Evolutionary conservation across 1,140 invertebrate genomes (phyloP).

Genomic region (Cheumatopsyche charites): DNA sequence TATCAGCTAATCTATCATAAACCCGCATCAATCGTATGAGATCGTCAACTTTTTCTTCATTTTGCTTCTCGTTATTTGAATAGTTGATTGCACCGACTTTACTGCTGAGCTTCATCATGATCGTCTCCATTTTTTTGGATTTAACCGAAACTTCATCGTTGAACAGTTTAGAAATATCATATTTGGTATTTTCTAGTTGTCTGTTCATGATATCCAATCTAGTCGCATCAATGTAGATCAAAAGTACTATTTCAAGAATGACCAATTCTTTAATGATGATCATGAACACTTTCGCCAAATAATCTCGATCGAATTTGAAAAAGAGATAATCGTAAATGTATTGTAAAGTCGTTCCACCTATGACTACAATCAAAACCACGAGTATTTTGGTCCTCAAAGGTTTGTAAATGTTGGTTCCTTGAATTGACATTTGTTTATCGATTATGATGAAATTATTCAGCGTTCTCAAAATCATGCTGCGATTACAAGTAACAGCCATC

Average conservation of each 20-base stretch:
- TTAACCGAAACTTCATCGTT: constrained; percentile 35
- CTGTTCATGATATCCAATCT: constrained; percentile 41
- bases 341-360: background rate
- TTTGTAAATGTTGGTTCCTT: constrained; percentile 35
- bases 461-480: constrained; percentile 41
- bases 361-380: background rate
- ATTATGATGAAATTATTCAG: constrained; percentile 45
- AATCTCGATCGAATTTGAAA: background rate
- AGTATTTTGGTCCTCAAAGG: constrained; percentile 36
- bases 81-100: background rate
- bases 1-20: constrained; percentile 44
- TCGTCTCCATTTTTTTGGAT: constrained; percentile 24
- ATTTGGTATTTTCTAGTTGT: constrained; percentile 41
- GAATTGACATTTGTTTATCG: constrained; percentile 40
- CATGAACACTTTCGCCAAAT: constrained; percentile 22
- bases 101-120: constrained; percentile 28
- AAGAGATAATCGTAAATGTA: constrained; percentile 16
- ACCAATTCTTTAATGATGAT: constrained; percentile 39
- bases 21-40: constrained; percentile 43
- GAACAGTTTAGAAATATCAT: constrained; percentile 43
- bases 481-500: constrained; percentile 41
- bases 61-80: background rate
- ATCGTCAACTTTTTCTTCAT: constrained; percentile 38
- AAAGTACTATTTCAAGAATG: constrained; percentile 35
- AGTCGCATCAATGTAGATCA: constrained; percentile 36